These are phyloP conservation scores for Meandrina meandrites DNA, from an alignment of 92 coral and sea anemone genomes.

Conservation along the genomic window DNA sequence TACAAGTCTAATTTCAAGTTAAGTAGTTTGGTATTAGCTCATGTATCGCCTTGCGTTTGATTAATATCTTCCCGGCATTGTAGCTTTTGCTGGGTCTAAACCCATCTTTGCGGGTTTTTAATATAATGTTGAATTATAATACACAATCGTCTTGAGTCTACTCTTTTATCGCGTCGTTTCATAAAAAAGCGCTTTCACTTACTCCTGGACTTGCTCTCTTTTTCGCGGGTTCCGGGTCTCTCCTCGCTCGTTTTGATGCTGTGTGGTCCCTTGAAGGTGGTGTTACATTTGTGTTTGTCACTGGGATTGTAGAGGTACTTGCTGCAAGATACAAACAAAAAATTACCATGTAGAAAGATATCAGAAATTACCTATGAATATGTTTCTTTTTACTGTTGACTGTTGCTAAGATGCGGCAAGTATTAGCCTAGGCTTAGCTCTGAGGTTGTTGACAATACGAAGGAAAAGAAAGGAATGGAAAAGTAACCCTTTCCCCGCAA, in stretches of 20 bases:
- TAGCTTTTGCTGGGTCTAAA: neutral
- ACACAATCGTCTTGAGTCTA: neutral
- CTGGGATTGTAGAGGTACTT: conserved; percentile 9
- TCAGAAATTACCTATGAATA: neutral
- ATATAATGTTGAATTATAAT: too few species aligned
- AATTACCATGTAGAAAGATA: neutral
- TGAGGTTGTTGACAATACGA: too few species aligned
- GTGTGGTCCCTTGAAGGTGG: neutral
- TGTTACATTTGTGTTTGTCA: neutral
- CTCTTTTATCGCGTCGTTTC: too few species aligned
- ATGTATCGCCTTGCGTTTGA: too few species aligned
- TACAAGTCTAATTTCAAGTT: too few species aligned
- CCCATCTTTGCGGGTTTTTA: neutral
- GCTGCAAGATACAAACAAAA: neutral
- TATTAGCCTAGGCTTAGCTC: neutral
- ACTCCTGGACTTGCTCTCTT: conserved; percentile 3
- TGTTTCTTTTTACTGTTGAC: neutral
- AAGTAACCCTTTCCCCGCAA: too few species aligned
- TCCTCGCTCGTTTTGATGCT: neutral
- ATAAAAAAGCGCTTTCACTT: neutral
- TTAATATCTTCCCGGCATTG: too few species aligned
- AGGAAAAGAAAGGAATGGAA: too few species aligned
- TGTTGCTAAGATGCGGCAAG: neutral
- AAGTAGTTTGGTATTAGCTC: neutral
- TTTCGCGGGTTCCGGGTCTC: neutral